Evolutionary conservation across 2,113 vertebrate species (phyloP), one percentile per base, ranked within the genome.

Genomic region (Acinonyx jubatus): DNA sequence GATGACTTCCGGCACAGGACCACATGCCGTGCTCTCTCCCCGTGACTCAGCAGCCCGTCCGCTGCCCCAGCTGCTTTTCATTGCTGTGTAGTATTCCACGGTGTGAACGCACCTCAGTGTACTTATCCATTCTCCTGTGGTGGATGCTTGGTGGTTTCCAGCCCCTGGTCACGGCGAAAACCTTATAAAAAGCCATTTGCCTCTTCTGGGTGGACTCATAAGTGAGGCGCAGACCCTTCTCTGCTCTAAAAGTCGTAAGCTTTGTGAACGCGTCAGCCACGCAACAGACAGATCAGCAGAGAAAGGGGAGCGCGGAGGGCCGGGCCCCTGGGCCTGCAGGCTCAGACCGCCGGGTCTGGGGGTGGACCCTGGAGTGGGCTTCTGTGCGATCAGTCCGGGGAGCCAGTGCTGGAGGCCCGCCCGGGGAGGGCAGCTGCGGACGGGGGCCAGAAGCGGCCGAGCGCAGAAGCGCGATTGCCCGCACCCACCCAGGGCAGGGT

Each of bases 21-120:
- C 1, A 4, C 5, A 4, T 18, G 1, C 16, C 29, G 7, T 33
- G 3, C 45, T 19, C 31, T 23, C 6, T 12, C 15, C 50, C 1
- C 19, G 36, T 7, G 15, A 5, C 15, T 18, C 38, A 15, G 1
- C 0, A 0, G 15, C 7, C 1, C 0, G 0, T 15, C 73, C 9
- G 19, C 9, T 1, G 57, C 12, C 31, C 4, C 5, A 0, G 14
- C 23, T 4, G 3, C 25, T 38, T 92, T n/a, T 55, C 52, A 0
- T 1, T 4, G 21, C 74, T 4, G 10, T 3, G 0, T 68, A 21
- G 57, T 41, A 8, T 33, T 80, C 82, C 19, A 0, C 11, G 0
- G 0, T 0, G 0, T 2, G 0, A 23, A 29, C 2, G 36, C 7
- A 16, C 57, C n/a, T 13, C 1, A 2, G 11, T 33, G 41, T 14